Conservation (phyloP, 2,888 invertebrate genomes). For the Prenolepis imparis region DNA sequence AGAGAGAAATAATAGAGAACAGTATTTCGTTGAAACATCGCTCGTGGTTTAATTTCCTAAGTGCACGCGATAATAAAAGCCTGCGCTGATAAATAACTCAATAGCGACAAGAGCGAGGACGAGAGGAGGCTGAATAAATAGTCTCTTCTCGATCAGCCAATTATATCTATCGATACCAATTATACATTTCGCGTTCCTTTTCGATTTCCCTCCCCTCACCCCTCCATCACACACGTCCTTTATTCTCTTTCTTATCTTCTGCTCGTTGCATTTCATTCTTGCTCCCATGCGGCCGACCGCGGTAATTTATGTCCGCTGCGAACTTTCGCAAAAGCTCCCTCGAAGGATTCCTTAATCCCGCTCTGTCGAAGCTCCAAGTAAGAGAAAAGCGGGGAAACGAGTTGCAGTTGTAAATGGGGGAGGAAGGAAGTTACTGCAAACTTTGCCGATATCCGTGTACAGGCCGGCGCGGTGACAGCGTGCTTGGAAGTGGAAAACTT, state of each 20-base stretch:
- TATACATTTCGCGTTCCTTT: slow-evolving; percentile 10
- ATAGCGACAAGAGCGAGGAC: not conserved
- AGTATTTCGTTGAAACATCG: slow-evolving; percentile 14
- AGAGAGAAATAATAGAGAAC: not conserved
- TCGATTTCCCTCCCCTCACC: not conserved
- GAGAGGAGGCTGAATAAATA: not conserved
- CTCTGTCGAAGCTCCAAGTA: not conserved
- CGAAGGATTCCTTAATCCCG: slow-evolving; percentile 21
- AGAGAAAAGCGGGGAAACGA: not conserved
- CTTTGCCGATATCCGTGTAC: slow-evolving; percentile 23
- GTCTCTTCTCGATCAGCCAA: slow-evolving; percentile 4
- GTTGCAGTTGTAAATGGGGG: not conserved
- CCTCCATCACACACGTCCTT: too few relatives aligned
- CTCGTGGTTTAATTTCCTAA: slow-evolving; percentile 38
- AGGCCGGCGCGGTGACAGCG: not conserved
- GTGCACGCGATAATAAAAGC: slow-evolving; percentile 35
- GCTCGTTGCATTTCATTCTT: not conserved
- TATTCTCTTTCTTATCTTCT: not conserved
- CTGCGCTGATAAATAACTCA: slow-evolving; percentile 20
- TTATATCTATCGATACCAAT: slow-evolving; percentile 24
- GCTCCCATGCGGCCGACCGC: not conserved
- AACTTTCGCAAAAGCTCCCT: not conserved
- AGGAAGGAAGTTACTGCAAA: slow-evolving; percentile 38
- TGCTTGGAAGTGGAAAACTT: slow-evolving; percentile 28
- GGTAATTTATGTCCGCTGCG: slow-evolving; percentile 25